Conservation (phyloP, 2,888 invertebrate genomes). For the Crepidodera aurea region DNA sequence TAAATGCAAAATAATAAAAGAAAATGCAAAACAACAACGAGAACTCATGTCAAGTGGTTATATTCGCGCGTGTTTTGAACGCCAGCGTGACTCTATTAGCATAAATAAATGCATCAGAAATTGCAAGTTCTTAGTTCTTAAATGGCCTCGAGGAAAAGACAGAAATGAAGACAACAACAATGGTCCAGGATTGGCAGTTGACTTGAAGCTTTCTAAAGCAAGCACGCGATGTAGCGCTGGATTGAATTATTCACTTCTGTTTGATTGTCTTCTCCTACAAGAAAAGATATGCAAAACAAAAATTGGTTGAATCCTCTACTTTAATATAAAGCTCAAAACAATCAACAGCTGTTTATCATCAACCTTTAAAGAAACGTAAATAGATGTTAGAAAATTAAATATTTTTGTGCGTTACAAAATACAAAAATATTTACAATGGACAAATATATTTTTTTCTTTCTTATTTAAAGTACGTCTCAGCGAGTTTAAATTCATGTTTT, state of each 20-base stretch:
- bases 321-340: too few relatives aligned
- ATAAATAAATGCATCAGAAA: slow-evolving; percentile 52
- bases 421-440: too few relatives aligned
- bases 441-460: too few relatives aligned
- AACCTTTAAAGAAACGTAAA: too few relatives aligned
- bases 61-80: slow-evolving; percentile 50
- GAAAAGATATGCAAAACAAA: too few relatives aligned
- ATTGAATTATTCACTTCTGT: slow-evolving; percentile 26
- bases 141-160: slow-evolving; percentile 29
- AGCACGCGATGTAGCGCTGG: slow-evolving; percentile 8
- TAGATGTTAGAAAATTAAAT: too few relatives aligned
- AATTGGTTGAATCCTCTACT: too few relatives aligned
- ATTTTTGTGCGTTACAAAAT: too few relatives aligned
- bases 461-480: too few relatives aligned
- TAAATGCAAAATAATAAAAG: slow-evolving; percentile 18
- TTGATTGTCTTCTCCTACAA: background rate
- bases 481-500: too few relatives aligned
- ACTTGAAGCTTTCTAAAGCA: slow-evolving; percentile 14
- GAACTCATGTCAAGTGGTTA: slow-evolving; percentile 42
- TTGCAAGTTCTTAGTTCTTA: slow-evolving; percentile 42
- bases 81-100: slow-evolving; percentile 51
- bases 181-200: slow-evolving; percentile 23
- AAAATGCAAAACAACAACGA: slow-evolving; percentile 22
- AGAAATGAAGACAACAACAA: slow-evolving; percentile 26
- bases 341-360: too few relatives aligned